A percentile compares a stretch with the other conserved stretches of the same genome.
Evolutionary conservation across 2,113 vertebrate genomes (phyloP).

Genomic region (Serilophus lunatus): DNA sequence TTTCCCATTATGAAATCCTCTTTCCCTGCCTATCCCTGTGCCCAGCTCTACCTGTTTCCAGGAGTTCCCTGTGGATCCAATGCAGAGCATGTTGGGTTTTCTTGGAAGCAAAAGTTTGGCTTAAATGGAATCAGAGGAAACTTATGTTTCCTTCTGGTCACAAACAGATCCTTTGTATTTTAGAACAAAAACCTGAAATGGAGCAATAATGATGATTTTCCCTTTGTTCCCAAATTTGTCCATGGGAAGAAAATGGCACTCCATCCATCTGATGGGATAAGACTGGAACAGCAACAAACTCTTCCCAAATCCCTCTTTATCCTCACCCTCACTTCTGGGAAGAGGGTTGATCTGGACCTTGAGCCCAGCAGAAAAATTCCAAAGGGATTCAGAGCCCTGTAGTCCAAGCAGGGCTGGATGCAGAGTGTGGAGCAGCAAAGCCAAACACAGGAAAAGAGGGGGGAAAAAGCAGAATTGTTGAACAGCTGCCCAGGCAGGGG

Average conservation of each 20-base stretch:
- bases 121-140: background rate
- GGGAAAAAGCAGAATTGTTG: background rate
- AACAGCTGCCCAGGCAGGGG: background rate
- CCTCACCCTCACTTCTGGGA: background rate
- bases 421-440: background rate
- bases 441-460: background rate
- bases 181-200: background rate
- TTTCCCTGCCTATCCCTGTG: background rate
- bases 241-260: background rate
- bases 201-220: background rate
- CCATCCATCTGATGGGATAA: background rate
- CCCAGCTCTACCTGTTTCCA: background rate
- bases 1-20: background rate
- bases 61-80: background rate
- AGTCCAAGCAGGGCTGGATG: background rate
- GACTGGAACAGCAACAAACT: background rate
- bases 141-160: background rate
- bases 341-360: background rate
- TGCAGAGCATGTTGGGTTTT: fast-evolving
- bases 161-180: background rate
- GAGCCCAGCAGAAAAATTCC: fast-evolving
- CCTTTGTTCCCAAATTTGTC: background rate
- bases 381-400: background rate
- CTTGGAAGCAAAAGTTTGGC: background rate
- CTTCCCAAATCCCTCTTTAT: background rate